These are phyloP conservation scores for Lepidochitona cinerea DNA, from an alignment of 2,888 invertebrate genomes.

Conservation along the genomic window DNA sequence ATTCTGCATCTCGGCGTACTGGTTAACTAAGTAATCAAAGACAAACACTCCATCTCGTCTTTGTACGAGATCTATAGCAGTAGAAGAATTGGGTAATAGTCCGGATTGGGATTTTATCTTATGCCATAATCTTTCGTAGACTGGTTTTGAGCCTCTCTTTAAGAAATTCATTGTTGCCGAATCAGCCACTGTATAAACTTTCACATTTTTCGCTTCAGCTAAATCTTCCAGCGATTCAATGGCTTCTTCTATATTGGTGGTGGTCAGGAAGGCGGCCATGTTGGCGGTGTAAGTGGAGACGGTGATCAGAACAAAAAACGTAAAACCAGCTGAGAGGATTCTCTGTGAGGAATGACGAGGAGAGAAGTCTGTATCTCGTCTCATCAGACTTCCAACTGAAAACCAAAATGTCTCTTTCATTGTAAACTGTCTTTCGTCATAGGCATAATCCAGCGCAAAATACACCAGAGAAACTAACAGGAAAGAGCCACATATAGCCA, in stretches of 20 bases:
- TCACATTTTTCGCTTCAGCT: conserved; percentile 36
- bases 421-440: conserved; percentile 47
- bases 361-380: conserved; percentile 58
- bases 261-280: conserved; percentile 63
- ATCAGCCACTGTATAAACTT: conserved; percentile 45
- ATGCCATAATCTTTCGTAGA: conserved; percentile 42
- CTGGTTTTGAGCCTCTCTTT: conserved; percentile 32
- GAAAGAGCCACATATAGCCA: conserved; percentile 56
- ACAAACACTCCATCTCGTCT: conserved; percentile 47
- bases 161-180: conserved; percentile 58
- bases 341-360: conserved; percentile 54
- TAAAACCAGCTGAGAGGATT: conserved; percentile 56
- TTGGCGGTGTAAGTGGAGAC: conserved; percentile 63
- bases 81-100: conserved; percentile 31
- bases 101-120: conserved; percentile 25
- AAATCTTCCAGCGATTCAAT: conserved; percentile 49
- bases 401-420: conserved; percentile 53
- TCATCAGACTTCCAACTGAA: conserved; percentile 53
- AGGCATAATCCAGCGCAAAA: conserved; percentile 49
- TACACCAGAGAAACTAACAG: conserved; percentile 47
- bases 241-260: conserved; percentile 49
- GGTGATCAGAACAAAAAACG: conserved; percentile 62
- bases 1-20: conserved; percentile 46
- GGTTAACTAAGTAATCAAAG: conserved; percentile 58
- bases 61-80: conserved; percentile 30